These are phyloP conservation scores for Hyles euphorbiae DNA, from an alignment of 1,140 invertebrate species.

Conservation along the genomic window DNA sequence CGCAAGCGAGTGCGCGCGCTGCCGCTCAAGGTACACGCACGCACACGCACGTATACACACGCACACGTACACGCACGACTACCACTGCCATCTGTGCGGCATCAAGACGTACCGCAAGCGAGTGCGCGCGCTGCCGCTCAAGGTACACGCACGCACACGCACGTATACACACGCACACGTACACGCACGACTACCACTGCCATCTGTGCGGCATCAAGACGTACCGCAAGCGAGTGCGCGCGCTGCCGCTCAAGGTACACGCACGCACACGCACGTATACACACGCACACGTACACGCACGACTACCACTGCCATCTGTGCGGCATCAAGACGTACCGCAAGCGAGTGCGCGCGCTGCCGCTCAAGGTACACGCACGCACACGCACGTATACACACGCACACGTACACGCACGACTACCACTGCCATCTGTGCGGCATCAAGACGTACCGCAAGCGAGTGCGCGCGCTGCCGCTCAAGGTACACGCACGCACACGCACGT, in stretches of 20 bases:
- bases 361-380: constrained; percentile 79
- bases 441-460: constrained; percentile 91
- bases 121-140: constrained; percentile 89
- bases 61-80: constrained; percentile 93
- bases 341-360: constrained; percentile 89
- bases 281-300: too few relatives aligned
- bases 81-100: constrained; percentile 94
- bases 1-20: constrained; percentile 90
- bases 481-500: background rate
- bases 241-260: constrained; percentile 86
- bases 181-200: constrained; percentile 93
- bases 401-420: constrained; percentile 93
- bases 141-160: constrained; percentile 68
- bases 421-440: constrained; percentile 93
- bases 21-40: constrained; percentile 82
- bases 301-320: constrained; percentile 96
- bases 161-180: too few relatives aligned
- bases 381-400: too few relatives aligned
- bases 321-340: constrained; percentile 91
- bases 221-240: constrained; percentile 90
- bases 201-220: constrained; percentile 93
- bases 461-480: constrained; percentile 90
- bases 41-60: background rate
- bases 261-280: background rate
- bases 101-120: constrained; percentile 92